Evolutionary conservation across 2,888 invertebrate species (phyloP).

Genomic region (Nipponacmea schrenckii): DNA sequence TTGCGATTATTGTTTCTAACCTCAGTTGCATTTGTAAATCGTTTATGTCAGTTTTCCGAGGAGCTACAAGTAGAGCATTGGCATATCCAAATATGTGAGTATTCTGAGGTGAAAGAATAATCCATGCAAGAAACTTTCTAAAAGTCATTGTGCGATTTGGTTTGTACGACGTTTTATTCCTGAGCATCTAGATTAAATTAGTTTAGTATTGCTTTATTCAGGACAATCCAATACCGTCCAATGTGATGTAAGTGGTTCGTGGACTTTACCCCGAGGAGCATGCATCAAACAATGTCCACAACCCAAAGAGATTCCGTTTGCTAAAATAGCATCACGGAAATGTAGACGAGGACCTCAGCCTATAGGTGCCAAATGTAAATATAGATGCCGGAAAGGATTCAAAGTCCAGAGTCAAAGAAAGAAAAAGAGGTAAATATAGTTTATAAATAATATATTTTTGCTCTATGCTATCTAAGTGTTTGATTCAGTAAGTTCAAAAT

Average conservation of each 20-base stretch:
- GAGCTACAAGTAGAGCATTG: too few relatives aligned
- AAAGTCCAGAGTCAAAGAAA: conserved; percentile 39
- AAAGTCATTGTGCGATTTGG: background rate
- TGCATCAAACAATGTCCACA: conserved; percentile 51
- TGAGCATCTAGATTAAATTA: background rate
- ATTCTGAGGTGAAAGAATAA: too few relatives aligned
- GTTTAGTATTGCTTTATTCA: conserved; percentile 23
- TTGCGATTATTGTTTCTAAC: background rate
- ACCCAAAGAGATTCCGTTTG: conserved; percentile 30
- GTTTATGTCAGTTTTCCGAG: background rate
- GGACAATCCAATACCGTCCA: conserved; percentile 44
- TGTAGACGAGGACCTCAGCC: conserved; percentile 40
- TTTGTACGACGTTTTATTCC: conserved; percentile 6
- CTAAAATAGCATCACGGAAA: conserved; percentile 38
- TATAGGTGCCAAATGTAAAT: conserved; percentile 49
- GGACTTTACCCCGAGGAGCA: conserved; percentile 47
- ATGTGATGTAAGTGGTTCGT: conserved; percentile 51
- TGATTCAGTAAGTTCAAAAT: too few relatives aligned
- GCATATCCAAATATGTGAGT: too few relatives aligned
- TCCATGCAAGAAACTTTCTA: too few relatives aligned
- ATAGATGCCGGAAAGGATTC: conserved; percentile 51
- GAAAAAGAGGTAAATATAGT: conserved; percentile 31
- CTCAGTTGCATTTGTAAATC: background rate
- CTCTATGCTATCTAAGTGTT: background rate
- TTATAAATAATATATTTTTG: background rate